These are phyloP conservation scores for Osmerus eperlanus DNA, from an alignment of 2,113 vertebrate species.

Conservation along the genomic window DNA sequence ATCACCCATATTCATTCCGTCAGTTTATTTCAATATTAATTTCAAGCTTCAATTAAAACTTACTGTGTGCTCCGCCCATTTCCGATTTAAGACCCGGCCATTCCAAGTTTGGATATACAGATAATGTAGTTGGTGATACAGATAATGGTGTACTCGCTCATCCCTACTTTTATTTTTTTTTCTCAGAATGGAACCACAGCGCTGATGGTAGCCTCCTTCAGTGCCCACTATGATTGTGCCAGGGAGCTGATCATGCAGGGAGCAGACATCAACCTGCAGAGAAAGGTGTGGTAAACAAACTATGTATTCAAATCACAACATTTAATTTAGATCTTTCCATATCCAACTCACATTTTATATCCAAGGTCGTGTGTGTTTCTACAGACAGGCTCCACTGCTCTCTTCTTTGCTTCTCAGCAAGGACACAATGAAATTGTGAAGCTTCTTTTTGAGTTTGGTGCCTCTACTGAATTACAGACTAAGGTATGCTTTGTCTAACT, in stretches of 20 bases:
- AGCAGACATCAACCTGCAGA: constrained; percentile 94
- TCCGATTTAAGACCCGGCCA: too few species aligned
- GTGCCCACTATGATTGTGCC: constrained; percentile 84
- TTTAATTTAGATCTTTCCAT: too few species aligned
- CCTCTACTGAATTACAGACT: constrained; percentile 91
- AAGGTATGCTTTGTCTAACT: constrained; percentile 72
- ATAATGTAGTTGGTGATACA: too few species aligned
- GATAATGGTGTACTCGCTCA: neutral
- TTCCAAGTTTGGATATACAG: too few species aligned
- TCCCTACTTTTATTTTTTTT: neutral
- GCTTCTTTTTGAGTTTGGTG: constrained; percentile 94
- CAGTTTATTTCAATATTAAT: too few species aligned
- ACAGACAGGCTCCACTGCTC: constrained; percentile 91
- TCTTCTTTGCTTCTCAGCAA: constrained; percentile 95
- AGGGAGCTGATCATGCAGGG: constrained; percentile 92
- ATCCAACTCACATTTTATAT: too few species aligned
- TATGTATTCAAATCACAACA: neutral
- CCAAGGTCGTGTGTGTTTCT: constrained; percentile 21
- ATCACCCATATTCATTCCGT: too few species aligned
- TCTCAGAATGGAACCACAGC: constrained; percentile 88
- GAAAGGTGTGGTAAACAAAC: constrained; percentile 78
- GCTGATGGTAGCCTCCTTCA: constrained; percentile 93
- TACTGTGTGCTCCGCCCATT: too few species aligned
- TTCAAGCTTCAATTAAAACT: too few species aligned
- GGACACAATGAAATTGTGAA: constrained; percentile 88